These are phyloP conservation scores for Grammatotria lemairii DNA, from an alignment of 2,113 vertebrate species.

Conservation along the genomic window DNA sequence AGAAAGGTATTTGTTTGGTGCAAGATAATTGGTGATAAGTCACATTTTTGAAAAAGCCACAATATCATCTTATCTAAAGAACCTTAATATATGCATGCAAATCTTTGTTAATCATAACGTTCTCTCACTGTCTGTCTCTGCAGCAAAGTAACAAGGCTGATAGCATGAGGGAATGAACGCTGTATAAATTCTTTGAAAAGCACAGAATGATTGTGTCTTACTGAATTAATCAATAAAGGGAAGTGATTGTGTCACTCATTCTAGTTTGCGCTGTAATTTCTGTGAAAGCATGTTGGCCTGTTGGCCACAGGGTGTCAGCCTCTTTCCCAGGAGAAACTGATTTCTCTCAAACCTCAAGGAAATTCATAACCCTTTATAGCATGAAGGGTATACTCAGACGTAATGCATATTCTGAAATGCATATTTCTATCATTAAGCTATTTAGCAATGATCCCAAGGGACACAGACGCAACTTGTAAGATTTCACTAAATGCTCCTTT, in stretches of 20 bases:
- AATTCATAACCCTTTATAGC: not conserved
- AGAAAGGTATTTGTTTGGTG: constrained; percentile 35
- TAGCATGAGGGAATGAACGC: not conserved
- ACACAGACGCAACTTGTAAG: not conserved
- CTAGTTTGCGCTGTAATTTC: not conserved
- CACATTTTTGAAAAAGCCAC: not conserved
- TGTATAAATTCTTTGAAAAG: constrained; percentile 34
- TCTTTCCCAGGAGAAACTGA: not conserved
- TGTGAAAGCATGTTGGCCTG: not conserved
- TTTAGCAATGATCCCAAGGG: not conserved
- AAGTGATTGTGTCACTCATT: constrained; percentile 1
- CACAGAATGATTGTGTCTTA: constrained; percentile 36
- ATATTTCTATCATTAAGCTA: not conserved
- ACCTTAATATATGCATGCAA: not conserved
- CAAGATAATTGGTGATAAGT: not conserved
- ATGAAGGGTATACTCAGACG: not conserved
- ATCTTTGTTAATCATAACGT: not conserved
- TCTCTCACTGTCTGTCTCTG: constrained; percentile 3
- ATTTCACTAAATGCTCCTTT: not conserved
- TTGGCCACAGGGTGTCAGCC: constrained; percentile 2
- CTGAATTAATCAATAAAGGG: constrained; percentile 54
- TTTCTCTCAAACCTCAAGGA: not conserved
- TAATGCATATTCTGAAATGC: not conserved
- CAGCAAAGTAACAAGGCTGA: constrained; percentile 29
- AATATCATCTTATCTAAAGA: not conserved